These are phyloP conservation scores for Chydorus sphaericus DNA, from an alignment of 2,888 invertebrate genomes.

Conservation along the genomic window DNA sequence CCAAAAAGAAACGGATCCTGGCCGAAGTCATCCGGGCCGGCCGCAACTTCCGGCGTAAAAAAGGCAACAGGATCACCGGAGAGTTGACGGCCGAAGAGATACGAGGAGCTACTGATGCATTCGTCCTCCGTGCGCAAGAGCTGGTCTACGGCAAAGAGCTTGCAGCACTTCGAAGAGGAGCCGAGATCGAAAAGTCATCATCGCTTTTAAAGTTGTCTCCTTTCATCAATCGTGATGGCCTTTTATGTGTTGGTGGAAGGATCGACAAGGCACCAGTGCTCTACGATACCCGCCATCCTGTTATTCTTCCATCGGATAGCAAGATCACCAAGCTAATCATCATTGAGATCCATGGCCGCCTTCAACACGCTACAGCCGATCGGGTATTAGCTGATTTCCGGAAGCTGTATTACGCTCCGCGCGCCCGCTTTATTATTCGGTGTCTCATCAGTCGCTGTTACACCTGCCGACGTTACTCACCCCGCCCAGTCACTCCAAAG, in stretches of 20 bases:
- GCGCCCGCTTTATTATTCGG: slow-evolving; percentile 17
- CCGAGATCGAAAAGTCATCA: neutral
- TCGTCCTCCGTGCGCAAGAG: neutral
- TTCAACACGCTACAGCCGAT: slow-evolving; percentile 19
- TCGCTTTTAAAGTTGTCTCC: neutral
- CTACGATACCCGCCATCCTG: slow-evolving; percentile 19
- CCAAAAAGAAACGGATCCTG: neutral
- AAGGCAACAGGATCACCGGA: neutral
- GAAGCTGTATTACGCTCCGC: slow-evolving; percentile 20
- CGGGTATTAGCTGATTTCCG: slow-evolving; percentile 18
- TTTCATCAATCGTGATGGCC: neutral
- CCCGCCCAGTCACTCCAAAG: neutral
- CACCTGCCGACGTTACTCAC: neutral
- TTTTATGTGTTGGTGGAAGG: slow-evolving; percentile 2
- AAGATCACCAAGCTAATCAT: slow-evolving; percentile 14
- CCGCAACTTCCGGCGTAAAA: neutral
- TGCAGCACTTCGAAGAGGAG: neutral
- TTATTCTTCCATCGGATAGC: slow-evolving; percentile 20
- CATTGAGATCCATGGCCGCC: slow-evolving; percentile 16
- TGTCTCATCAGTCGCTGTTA: slow-evolving; percentile 14
- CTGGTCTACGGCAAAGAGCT: neutral
- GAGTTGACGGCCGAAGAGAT: neutral
- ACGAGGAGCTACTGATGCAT: neutral
- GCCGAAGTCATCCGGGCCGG: neutral
- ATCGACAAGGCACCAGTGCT: neutral